Evolutionary conservation across 1,140 invertebrate species (phyloP), one percentile per base, ranked within the genome.

Genomic region (Drosophila repleta): DNA sequence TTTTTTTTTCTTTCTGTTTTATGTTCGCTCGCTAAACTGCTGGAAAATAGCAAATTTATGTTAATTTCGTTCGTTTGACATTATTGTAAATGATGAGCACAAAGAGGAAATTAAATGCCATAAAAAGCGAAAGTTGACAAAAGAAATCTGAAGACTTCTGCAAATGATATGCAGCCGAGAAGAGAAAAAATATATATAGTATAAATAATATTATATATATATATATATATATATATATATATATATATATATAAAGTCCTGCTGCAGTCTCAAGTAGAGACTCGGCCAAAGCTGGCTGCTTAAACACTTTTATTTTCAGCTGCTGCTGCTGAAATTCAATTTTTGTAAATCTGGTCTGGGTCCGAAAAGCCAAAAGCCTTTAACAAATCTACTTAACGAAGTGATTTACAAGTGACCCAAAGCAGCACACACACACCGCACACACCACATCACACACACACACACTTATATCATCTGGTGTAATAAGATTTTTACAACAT

Each of bases 21-120:
- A 18, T 62, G 60, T 73, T 48, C 43, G 37, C 74, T 65, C 60
- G 63, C 78, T 78, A 83, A 75, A 76, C 79, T 74, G 65, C 43
- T 75, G 67, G 71, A 74, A 75, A 78, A 85, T 75, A 61, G 76
- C 80, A 78, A 87, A 87, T 87, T 85, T 85, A 85, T 85, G 81
- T 78, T 82, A 85, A 85, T 85, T 85, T 87, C 57, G 52, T 60
- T 37, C 63, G 39, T 57, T 69, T 49, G 64, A 49, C 79, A 77
- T 82, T 81, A 83, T 83, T 79, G 78, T 85, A 81, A 82, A 79
- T 79, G 80, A 83, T 83, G 76, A 71, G 77, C 69, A 48, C 49
- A 58, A 58, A 51, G 37, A 71, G 82, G 78, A 87, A 85, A 87
- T 85, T 87, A 85, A 82, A 82, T 77, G 63, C 64, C 74, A 85